Conservation (phyloP, 2,888 invertebrate species). For the Andricus curvator region DNA sequence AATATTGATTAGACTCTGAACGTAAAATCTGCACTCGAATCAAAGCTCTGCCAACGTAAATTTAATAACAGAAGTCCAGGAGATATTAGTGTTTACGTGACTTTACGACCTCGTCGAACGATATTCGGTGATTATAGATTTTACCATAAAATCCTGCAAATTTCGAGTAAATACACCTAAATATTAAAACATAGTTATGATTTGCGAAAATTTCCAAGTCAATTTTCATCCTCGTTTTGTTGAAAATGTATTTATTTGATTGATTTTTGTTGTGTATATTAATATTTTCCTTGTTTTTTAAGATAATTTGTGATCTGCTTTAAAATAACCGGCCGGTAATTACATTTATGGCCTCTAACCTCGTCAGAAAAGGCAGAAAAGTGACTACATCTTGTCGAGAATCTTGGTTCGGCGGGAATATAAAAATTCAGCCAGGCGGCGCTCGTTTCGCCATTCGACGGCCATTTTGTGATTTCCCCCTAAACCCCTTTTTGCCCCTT, state of each 20-base stretch:
- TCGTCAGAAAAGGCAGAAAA: conserved; percentile 34
- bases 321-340: conserved; percentile 36
- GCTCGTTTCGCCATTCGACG: conserved; percentile 65
- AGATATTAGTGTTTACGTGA: conserved; percentile 32
- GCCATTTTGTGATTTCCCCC: conserved; percentile 69
- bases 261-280: neutral
- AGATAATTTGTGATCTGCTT: neutral
- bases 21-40: conserved; percentile 12
- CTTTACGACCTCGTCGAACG: conserved; percentile 18
- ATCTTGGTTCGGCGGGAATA: conserved; percentile 63
- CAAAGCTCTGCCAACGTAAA: neutral
- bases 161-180: neutral
- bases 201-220: neutral
- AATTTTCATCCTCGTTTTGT: neutral
- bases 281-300: neutral
- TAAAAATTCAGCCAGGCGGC: conserved; percentile 75
- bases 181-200: neutral
- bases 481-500: conserved; percentile 46
- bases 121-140: conserved; percentile 18
- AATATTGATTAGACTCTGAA: conserved; percentile 14
- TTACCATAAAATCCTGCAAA: neutral
- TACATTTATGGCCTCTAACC: conserved; percentile 38
- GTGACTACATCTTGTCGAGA: neutral
- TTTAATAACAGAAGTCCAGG: conserved; percentile 14
- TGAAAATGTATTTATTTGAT: neutral